Base-by-base conservation (phyloP, 2,113 vertebrate genomes). In the Salvelinus sp. region DNA sequence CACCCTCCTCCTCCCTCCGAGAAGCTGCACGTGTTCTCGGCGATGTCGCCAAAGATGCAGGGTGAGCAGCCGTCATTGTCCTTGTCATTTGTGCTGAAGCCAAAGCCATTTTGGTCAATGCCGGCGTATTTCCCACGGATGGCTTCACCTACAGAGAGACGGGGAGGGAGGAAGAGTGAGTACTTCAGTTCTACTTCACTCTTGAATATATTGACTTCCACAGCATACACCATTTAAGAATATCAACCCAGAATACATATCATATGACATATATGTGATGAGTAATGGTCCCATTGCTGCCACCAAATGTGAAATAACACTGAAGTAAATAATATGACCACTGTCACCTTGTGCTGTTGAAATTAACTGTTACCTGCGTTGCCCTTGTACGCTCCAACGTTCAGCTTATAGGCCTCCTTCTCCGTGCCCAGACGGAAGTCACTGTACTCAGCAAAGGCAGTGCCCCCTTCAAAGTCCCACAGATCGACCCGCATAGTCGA, bases 61-160 rank as follows among this genome's bases (percentile, higher is more conserved):
- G 85, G 89, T 0, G 62, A 16, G 80, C 92, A 91, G 76, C 85
- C 87, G 0, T 91, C 88, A 0, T 86, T 89, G 0, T 91, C 88
- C 0, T 86, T 89, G 74, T 91, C 89, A 0, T 10, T 0, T 2
- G 88, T 93, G 82, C 91, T 92, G 86, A 94, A 94, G 75, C 87
- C 83, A 1, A 58, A 86, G 62, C 88, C 85, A 1, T 91, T 91
- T 83, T 91, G 91, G 76, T 89, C 22, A 0, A 82, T 70, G 1
- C 77, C 79, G 0, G 6, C 0, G 20, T 81, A 85, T 0, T 12
- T 6, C 1, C 87, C 89, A 3, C 78, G 86, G 82, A 93, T 89
- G 2, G 84, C 86, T 2, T 93, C 89, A n/a, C 90, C 88, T 93
- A 73, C n/a, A 6, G 3, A 64, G 0, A 71, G 38, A 65, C 7